Base-by-base conservation (phyloP, 2,888 invertebrate genomes). In the Encarsia formosa region DNA sequence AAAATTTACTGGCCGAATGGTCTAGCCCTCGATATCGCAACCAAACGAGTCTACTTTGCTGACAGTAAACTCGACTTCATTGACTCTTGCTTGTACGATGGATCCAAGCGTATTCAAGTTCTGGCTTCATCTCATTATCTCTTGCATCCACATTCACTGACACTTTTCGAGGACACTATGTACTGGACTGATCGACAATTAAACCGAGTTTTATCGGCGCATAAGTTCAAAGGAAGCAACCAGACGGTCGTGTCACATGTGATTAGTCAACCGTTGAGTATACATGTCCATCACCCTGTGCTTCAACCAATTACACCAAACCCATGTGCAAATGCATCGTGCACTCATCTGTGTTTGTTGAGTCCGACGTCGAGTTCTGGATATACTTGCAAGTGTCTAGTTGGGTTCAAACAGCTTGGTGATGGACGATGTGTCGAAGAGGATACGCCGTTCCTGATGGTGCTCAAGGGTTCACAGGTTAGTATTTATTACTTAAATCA, bases 1-100 rank as follows among this genome's bases (percentile, higher is more conserved):
- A 96, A 96, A 71, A 92, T 99, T 56, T 97, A 93, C 76, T 98
- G 97, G 97, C 98, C 98, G 0, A 98, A 97, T 69, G 97, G 97
- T 0, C 77, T 99, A n/a, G 92, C 98, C 0, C 76, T 99, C 3
- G 99, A 99, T 69, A 89, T 92, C 18, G 88, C 97, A 0, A 96
- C 88, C 1, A 87, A 88, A 67, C 77, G 97, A 42, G 86, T 99
- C 0, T 99, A 99, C 75, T 99, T 98, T 70, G 96, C 96, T 0
- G 98, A 99, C 74, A 94, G 94, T 0, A 94, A 97, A 69, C 76
- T 99, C 29, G 98, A 98, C 71, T 98, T 92, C 68, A 98, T 99
- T 54, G 98, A 98, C 69, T 96, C 94, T 70, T 97, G 96, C 69
- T 88, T 93, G 67, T 99, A 99, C 76, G 92, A 98, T 65, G 99